Conservation (phyloP, 2,113 vertebrate genomes). For the Siniperca knerii region DNA sequence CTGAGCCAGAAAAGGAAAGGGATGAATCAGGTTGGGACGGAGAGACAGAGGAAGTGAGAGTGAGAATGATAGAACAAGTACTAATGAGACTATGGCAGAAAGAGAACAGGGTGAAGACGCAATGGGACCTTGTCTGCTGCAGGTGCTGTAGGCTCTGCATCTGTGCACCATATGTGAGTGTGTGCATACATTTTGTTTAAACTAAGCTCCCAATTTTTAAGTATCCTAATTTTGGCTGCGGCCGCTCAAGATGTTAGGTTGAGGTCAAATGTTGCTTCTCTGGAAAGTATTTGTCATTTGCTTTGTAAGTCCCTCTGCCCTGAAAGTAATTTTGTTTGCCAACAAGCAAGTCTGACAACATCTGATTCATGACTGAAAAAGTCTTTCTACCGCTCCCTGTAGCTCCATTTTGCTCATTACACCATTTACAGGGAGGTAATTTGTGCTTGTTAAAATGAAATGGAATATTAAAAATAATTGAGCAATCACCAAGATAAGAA, state of each 20-base stretch:
- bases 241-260: background rate
- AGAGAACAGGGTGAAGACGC: constrained; percentile 37
- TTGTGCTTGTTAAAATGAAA: background rate
- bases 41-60: constrained; percentile 25
- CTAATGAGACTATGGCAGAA: constrained; percentile 41
- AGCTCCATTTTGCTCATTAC: background rate
- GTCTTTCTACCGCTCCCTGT: background rate
- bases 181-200: background rate
- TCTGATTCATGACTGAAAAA: background rate
- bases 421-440: background rate
- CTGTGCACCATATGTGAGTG: background rate
- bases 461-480: background rate
- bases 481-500: background rate
- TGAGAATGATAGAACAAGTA: constrained; percentile 35
- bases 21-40: constrained; percentile 26
- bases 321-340: background rate
- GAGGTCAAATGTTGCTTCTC: background rate
- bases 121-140: constrained; percentile 25
- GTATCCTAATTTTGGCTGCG: constrained; percentile 1
- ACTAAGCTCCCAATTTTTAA: background rate
- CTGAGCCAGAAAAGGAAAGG: constrained; percentile 32
- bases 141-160: constrained; percentile 18
- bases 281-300: background rate
- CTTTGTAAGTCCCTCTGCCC: background rate
- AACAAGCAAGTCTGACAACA: background rate